These are phyloP conservation scores for Pandemis cinnamomeana DNA, from an alignment of 2,888 invertebrate species.

Conservation along the genomic window DNA sequence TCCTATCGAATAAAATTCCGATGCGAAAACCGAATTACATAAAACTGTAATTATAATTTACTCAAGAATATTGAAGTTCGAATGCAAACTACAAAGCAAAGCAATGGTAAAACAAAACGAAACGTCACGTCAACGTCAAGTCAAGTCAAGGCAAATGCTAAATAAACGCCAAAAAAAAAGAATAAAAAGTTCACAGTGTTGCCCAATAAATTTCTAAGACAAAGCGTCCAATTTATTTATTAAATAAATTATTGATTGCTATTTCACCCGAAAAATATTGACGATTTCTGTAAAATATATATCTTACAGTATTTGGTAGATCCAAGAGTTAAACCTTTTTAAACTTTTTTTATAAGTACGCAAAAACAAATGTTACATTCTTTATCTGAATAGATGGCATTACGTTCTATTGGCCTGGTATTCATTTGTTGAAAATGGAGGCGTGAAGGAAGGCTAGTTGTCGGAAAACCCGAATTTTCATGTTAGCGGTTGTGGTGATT, in stretches of 20 bases:
- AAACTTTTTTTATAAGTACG: neutral
- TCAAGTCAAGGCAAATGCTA: neutral
- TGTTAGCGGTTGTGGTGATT: slow-evolving; percentile 72
- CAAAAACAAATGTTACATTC: slow-evolving; percentile 47
- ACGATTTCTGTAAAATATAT: neutral
- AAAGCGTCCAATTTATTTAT: neutral
- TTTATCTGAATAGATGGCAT: slow-evolving; percentile 48
- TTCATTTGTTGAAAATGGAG: slow-evolving; percentile 84
- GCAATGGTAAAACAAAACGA: too few species aligned
- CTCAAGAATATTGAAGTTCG: too few species aligned
- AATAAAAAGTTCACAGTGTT: neutral
- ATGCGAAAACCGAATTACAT: neutral
- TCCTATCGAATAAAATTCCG: neutral
- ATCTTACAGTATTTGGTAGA: neutral
- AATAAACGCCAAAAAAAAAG: neutral
- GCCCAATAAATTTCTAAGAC: neutral
- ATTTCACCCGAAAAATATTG: neutral
- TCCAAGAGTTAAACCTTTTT: neutral
- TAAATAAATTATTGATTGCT: slow-evolving; percentile 1
- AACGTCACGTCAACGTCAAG: too few species aligned
- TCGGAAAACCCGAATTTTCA: slow-evolving; percentile 74
- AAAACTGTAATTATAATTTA: neutral
- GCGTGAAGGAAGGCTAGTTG: slow-evolving; percentile 77
- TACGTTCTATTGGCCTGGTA: slow-evolving; percentile 63
- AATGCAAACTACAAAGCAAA: too few species aligned